phyloP scores from a whole-genome alignment of 2,113 vertebrate genomes.

The Dolichallabes microphthalmus region DNA sequence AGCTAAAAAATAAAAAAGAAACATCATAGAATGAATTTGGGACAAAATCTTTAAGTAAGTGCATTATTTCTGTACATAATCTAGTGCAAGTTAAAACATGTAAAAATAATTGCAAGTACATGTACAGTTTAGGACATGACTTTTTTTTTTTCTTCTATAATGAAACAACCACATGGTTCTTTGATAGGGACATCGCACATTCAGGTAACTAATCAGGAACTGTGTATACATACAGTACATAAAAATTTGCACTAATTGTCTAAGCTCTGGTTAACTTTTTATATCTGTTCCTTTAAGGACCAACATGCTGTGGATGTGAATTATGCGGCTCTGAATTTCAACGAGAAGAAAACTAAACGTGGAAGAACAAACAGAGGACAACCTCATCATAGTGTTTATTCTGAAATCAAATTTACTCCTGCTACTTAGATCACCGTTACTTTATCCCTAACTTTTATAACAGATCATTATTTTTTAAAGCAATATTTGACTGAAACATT shows the following conservation, averaged over 20 bases:
- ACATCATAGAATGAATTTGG: not conserved
- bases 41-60: not conserved
- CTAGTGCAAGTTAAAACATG: not conserved
- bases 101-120: not conserved
- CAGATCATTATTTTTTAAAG: not conserved
- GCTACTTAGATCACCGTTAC: slow-evolving; percentile 53
- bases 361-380: not conserved
- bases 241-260: not conserved
- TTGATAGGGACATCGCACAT: not conserved
- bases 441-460: slow-evolving; percentile 41
- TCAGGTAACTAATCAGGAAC: not conserved
- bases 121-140: not conserved
- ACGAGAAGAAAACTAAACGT: not conserved
- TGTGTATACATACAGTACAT: not conserved
- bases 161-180: not conserved
- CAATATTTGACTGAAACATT: not conserved
- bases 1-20: not conserved
- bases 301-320: not conserved
- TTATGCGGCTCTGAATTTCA: not conserved
- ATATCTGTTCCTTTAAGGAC: not conserved
- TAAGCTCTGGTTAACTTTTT: not conserved
- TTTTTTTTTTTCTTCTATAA: not conserved
- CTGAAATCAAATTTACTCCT: slow-evolving; percentile 14
- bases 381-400: slow-evolving; percentile 14
- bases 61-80: not conserved